Percentiles rank a stretch among this genome's conserved stretches.
These are phyloP conservation scores for Cyclophora punctaria DNA, from an alignment of 2,888 invertebrate species.

Conservation along the genomic window DNA sequence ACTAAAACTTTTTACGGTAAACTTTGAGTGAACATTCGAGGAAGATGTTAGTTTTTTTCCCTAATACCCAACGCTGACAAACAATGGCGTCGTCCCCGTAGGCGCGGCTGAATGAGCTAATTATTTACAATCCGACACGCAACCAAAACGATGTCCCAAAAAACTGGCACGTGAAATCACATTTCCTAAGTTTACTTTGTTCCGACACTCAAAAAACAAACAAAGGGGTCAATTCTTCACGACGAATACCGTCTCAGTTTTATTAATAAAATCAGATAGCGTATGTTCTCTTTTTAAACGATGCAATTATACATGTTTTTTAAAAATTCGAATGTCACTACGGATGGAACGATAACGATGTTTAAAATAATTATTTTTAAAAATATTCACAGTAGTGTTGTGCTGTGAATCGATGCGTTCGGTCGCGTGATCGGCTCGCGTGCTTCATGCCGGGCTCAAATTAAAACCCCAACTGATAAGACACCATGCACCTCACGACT, in stretches of 20 bases:
- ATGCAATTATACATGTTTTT: slow-evolving; percentile 10
- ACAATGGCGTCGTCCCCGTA: slow-evolving; percentile 56
- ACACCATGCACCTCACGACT: slow-evolving; percentile 69
- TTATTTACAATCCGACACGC: slow-evolving; percentile 73
- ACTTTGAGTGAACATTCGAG: slow-evolving; percentile 23
- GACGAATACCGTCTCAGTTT: slow-evolving; percentile 28
- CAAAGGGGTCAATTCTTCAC: slow-evolving; percentile 42
- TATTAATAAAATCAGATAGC: slow-evolving; percentile 23
- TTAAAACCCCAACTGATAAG: slow-evolving; percentile 69
- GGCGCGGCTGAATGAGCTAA: slow-evolving; percentile 65
- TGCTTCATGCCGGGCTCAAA: slow-evolving; percentile 69
- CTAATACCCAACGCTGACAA: slow-evolving; percentile 45
- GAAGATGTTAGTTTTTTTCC: slow-evolving; percentile 52
- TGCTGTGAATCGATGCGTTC: slow-evolving; percentile 41
- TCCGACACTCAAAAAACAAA: slow-evolving; percentile 44
- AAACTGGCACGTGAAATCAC: slow-evolving; percentile 70
- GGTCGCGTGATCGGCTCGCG: slow-evolving; percentile 69
- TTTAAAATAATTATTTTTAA: slow-evolving; percentile 57
- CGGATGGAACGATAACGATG: slow-evolving; percentile 40
- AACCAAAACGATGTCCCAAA: slow-evolving; percentile 49
- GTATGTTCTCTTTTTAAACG: slow-evolving; percentile 10
- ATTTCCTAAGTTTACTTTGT: slow-evolving; percentile 68
- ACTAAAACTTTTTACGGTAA: slow-evolving; percentile 6
- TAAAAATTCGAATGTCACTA: slow-evolving; percentile 24
- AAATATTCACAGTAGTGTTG: slow-evolving; percentile 28